Percentiles rank a stretch among this genome's conserved stretches.
Conservation (phyloP, 92 coral and sea anemone species). For the Plumapathes pennacea region DNA sequence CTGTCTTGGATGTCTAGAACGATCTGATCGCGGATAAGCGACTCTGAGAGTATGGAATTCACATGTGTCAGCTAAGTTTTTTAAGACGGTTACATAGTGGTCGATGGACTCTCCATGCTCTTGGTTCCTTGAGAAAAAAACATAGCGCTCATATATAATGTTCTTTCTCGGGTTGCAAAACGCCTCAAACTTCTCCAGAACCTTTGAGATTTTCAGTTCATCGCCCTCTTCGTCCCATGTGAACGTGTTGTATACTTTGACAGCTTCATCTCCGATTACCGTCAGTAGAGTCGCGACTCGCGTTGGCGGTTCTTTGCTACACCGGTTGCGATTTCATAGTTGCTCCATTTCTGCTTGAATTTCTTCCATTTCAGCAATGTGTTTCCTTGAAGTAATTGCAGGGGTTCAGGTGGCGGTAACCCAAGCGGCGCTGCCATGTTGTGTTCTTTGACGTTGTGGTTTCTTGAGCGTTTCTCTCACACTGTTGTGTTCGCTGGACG, state of each 20-base stretch:
- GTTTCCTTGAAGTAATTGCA: slow-evolving; percentile 16
- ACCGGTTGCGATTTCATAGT: slow-evolving; percentile 41
- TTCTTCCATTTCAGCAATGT: slow-evolving; percentile 26
- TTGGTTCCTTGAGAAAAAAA: slow-evolving; percentile 42
- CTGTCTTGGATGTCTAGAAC: slow-evolving; percentile 38
- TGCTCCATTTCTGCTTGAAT: slow-evolving; percentile 29
- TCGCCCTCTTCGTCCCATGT: slow-evolving; percentile 25
- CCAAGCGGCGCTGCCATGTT: too few relatives aligned
- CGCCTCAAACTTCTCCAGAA: slow-evolving; percentile 34
- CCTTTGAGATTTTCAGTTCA: slow-evolving; percentile 22
- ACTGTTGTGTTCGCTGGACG: too few relatives aligned
- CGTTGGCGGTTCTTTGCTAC: slow-evolving; percentile 24
- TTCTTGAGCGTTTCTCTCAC: too few relatives aligned
- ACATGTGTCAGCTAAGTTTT: slow-evolving; percentile 39
- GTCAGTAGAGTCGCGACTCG: slow-evolving; percentile 35
- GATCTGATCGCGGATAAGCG: slow-evolving; percentile 44
- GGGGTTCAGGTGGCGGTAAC: too few relatives aligned
- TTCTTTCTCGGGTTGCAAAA: slow-evolving; percentile 50
- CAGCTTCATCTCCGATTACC: slow-evolving; percentile 33
- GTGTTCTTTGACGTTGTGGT: too few relatives aligned
- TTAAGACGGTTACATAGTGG: slow-evolving; percentile 38
- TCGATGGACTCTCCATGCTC: slow-evolving; percentile 36
- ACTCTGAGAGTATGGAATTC: slow-evolving; percentile 46
- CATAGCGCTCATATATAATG: slow-evolving; percentile 33
- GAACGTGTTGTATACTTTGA: slow-evolving; percentile 44